Evolutionary conservation across 2,113 vertebrate genomes (phyloP).

Genomic region (Phrynocephalus versicolor): DNA sequence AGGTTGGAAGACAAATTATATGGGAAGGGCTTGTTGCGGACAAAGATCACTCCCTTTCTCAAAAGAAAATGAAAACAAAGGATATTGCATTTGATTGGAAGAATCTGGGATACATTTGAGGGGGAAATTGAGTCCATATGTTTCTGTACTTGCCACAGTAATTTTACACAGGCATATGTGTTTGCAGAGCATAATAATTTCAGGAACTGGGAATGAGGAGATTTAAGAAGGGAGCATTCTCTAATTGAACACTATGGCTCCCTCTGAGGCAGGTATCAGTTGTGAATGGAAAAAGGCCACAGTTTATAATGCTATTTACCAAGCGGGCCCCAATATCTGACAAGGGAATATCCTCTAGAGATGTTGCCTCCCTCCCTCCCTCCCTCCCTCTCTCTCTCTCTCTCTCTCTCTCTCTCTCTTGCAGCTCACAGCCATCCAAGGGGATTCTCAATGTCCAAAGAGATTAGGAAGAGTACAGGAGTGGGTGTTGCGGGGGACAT

Average conservation of each 20-base stretch:
- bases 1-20: not conserved
- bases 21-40: not conserved
- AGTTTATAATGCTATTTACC: not conserved
- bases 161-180: not conserved
- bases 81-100: not conserved
- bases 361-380: not conserved
- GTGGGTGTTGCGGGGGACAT: no score
- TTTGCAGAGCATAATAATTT: not conserved
- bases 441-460: no score
- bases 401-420: not conserved
- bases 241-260: not conserved
- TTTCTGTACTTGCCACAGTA: not conserved
- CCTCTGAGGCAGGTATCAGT: not conserved
- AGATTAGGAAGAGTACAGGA: no score
- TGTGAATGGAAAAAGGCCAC: not conserved
- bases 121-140: conserved; percentile 15
- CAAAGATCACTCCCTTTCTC: not conserved
- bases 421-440: no score
- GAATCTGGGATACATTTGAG: not conserved
- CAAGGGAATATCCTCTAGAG: no score
- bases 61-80: not conserved
- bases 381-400: not conserved
- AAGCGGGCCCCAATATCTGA: not conserved
- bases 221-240: not conserved
- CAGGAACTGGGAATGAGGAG: not conserved